Percentiles rank a stretch among this genome's conserved stretches.
These are phyloP conservation scores for Cryptocephalus moraei DNA, from an alignment of 2,888 invertebrate genomes.

Conservation along the genomic window DNA sequence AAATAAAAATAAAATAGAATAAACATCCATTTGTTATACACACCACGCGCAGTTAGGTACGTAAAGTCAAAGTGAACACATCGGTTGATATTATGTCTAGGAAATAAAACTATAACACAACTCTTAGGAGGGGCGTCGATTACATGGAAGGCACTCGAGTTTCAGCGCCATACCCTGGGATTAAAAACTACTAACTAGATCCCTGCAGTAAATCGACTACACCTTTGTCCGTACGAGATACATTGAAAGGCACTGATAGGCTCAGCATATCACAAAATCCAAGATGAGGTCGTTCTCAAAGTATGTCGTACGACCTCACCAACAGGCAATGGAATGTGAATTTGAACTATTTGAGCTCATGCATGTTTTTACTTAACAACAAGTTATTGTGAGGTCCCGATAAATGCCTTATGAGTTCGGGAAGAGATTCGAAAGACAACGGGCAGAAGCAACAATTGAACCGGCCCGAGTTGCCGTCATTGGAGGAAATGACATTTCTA, in stretches of 20 bases:
- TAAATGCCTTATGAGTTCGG: constrained; percentile 76
- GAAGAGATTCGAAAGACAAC: constrained; percentile 74
- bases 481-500: constrained; percentile 76
- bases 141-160: constrained; percentile 19
- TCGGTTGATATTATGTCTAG: constrained; percentile 32
- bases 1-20: constrained; percentile 3
- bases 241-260: constrained; percentile 25
- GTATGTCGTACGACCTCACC: constrained; percentile 25
- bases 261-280: constrained; percentile 24
- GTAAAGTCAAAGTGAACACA: constrained; percentile 37
- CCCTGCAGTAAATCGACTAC: constrained; percentile 30
- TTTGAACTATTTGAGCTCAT: constrained; percentile 39
- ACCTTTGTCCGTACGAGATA: constrained; percentile 18
- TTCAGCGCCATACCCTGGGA: constrained; percentile 24
- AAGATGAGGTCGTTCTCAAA: constrained; percentile 24
- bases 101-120: constrained; percentile 29
- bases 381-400: constrained; percentile 84
- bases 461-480: constrained; percentile 62
- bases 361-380: constrained; percentile 77
- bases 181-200: constrained; percentile 22
- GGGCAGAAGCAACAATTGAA: constrained; percentile 86
- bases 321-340: constrained; percentile 22
- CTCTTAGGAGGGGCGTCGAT: constrained; percentile 19
- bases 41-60: constrained; percentile 36
- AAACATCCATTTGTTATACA: constrained; percentile 29